Percentiles rank a stretch among this genome's conserved stretches.
Evolutionary conservation across 2,113 vertebrate species (phyloP).

Genomic region (Marmota monax): DNA sequence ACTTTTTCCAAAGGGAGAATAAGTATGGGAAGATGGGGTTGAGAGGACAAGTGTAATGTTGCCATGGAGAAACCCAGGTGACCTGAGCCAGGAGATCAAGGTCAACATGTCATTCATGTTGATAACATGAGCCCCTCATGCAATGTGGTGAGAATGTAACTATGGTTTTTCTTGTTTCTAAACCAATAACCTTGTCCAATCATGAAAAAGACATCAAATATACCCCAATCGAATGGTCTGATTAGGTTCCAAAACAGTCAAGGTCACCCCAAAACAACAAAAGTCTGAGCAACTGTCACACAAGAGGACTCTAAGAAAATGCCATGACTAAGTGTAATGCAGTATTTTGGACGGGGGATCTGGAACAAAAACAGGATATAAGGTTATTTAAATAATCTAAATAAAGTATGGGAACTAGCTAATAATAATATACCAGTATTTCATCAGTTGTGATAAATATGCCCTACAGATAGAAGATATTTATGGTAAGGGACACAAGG

Average conservation of each 20-base stretch:
- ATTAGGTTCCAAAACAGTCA: no score
- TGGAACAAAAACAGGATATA: not conserved
- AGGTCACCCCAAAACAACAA: no score
- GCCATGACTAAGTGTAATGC: not conserved
- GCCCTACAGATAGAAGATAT: no score
- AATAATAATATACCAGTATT: not conserved
- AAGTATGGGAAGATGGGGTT: not conserved
- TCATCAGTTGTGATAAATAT: no score
- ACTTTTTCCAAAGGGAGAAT: not conserved
- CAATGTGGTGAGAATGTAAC: not conserved
- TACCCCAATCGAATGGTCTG: no score
- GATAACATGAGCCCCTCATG: not conserved
- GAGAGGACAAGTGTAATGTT: not conserved
- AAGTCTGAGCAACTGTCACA: not conserved
- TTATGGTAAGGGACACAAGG: no score
- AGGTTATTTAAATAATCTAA: not conserved
- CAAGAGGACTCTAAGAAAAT: not conserved
- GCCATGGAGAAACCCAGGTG: not conserved
- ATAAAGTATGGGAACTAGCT: not conserved
- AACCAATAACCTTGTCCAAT: no score
- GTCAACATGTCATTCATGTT: not conserved
- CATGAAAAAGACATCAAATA: no score
- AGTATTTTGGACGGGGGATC: not conserved
- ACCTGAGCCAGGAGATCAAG: not conserved
- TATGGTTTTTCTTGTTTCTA: not conserved